phyloP scores from a whole-genome alignment of 2,113 vertebrate genomes.

The Laterallus jamaicensis region DNA sequence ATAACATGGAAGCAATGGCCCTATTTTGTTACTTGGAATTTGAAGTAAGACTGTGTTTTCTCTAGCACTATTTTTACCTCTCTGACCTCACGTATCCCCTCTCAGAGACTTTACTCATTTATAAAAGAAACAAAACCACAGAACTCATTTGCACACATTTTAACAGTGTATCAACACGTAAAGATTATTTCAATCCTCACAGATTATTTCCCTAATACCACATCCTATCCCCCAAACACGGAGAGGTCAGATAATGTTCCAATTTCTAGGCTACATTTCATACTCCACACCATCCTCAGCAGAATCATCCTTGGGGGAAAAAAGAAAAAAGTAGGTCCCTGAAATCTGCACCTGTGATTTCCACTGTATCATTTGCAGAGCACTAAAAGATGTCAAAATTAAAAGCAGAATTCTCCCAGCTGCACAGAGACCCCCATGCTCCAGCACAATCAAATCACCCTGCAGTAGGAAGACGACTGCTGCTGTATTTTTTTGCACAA shows the following conservation, averaged over 20 bases:
- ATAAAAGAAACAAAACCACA: not conserved
- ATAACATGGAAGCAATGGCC: not conserved
- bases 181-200: slow-evolving; percentile 21
- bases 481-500: not conserved
- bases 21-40: not conserved
- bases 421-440: not conserved
- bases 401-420: not conserved
- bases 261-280: not conserved
- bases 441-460: not conserved
- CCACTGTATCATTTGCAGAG: not conserved
- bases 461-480: not conserved
- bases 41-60: not conserved
- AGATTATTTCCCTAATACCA: slow-evolving; percentile 11
- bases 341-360: not conserved
- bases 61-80: slow-evolving; percentile 25
- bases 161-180: not conserved
- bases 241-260: not conserved
- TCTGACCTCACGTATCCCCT: not conserved
- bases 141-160: not conserved
- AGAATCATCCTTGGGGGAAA: not conserved
- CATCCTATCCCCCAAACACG: not conserved
- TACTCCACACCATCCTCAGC: not conserved
- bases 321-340: not conserved
- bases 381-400: not conserved
- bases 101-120: not conserved